Conservation (phyloP, 1,140 invertebrate species). For the Drosophila pachea region DNA sequence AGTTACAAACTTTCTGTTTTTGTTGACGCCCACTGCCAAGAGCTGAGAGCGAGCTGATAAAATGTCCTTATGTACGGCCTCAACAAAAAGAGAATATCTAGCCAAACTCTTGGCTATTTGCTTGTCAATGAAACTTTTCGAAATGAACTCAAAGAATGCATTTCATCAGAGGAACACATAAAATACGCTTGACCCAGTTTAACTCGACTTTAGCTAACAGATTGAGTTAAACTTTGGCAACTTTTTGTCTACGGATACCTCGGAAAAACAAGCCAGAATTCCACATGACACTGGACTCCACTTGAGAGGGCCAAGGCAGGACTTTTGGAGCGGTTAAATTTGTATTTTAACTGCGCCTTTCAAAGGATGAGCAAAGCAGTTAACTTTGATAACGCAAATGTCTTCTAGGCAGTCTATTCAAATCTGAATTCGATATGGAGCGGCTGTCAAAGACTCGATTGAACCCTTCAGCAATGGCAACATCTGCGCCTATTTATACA, state of each 20-base stretch:
- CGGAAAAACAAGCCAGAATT: neutral
- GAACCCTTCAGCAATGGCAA: slow-evolving; percentile 54
- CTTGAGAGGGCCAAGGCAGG: too few species aligned
- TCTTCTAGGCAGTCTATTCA: neutral
- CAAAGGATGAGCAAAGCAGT: too few species aligned
- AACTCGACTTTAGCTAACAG: neutral
- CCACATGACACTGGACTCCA: too few species aligned
- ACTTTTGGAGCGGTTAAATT: too few species aligned
- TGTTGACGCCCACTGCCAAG: slow-evolving; percentile 1
- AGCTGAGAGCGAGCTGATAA: slow-evolving; percentile 7
- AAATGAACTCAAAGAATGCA: slow-evolving; percentile 12
- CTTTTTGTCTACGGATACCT: slow-evolving; percentile 4
- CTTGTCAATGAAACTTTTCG: slow-evolving; percentile 21
- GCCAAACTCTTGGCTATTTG: slow-evolving; percentile 10
- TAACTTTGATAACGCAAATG: neutral
- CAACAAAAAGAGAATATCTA: neutral
- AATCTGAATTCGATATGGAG: slow-evolving; percentile 7
- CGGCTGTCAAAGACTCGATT: slow-evolving; percentile 31
- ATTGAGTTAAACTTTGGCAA: neutral
- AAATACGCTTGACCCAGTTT: slow-evolving; percentile 16
- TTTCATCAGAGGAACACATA: neutral
- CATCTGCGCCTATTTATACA: slow-evolving; percentile 67
- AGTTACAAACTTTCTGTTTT: slow-evolving; percentile 36
- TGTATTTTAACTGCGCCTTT: too few species aligned
- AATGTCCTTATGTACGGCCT: slow-evolving; percentile 22